These are phyloP conservation scores for Gulo gulo DNA, from an alignment of 2,113 vertebrate species.

Conservation along the genomic window DNA sequence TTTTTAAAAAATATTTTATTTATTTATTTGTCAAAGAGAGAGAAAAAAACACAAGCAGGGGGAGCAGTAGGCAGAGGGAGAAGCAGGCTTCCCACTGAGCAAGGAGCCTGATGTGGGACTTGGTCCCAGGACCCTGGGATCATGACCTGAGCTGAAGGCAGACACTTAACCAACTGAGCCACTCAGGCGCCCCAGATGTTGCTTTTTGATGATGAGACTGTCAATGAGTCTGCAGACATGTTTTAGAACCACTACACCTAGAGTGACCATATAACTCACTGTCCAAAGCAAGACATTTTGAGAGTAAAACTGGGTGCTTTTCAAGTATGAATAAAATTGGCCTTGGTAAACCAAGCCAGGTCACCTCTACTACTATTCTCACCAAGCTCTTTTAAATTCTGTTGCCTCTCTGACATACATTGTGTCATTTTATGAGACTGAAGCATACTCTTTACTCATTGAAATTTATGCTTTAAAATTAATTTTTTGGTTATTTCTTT, in stretches of 20 bases:
- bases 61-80: no score
- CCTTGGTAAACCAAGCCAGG: not conserved
- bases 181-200: not conserved
- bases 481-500: constrained; percentile 23
- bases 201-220: not conserved
- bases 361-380: not conserved
- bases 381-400: not conserved
- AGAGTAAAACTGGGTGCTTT: not conserved
- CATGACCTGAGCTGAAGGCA: no score
- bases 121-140: no score
- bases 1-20: no score
- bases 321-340: not conserved
- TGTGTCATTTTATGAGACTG: not conserved
- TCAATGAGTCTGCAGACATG: not conserved
- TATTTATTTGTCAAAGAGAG: no score
- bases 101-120: no score
- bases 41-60: no score
- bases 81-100: no score
- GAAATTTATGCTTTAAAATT: not conserved
- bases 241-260: not conserved
- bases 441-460: not conserved
- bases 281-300: not conserved
- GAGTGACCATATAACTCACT: not conserved
- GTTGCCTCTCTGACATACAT: not conserved
- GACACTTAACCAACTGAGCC: not conserved